These are phyloP conservation scores for Chalcosyrphus nemorum DNA, from an alignment of 2,888 invertebrate species.

Conservation along the genomic window DNA sequence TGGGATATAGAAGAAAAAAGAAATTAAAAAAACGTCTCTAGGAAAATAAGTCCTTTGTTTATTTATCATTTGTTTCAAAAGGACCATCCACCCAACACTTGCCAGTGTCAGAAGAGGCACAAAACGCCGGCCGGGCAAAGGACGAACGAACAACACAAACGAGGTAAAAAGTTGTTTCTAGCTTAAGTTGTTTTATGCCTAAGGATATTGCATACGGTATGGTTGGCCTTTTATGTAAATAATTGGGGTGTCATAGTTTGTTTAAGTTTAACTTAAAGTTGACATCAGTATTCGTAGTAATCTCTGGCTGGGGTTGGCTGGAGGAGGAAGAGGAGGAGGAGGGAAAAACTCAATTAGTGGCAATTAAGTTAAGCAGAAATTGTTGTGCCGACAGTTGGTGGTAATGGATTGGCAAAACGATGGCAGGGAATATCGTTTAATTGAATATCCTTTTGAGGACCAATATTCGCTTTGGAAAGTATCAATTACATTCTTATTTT, in stretches of 20 bases:
- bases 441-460: no score
- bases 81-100: not conserved
- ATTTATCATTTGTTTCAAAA: constrained; percentile 65
- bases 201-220: constrained; percentile 15
- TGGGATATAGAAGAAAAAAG: no score
- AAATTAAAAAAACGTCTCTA: no score
- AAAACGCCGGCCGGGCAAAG: not conserved
- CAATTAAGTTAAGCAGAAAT: not conserved
- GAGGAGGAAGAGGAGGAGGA: not conserved
- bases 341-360: constrained; percentile 11
- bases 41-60: constrained; percentile 49
- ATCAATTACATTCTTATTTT: no score
- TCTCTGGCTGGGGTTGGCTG: not conserved
- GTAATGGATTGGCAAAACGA: not conserved
- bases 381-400: not conserved
- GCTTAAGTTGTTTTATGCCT: constrained; percentile 39
- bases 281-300: constrained; percentile 42
- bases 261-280: constrained; percentile 61
- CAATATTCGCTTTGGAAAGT: no score
- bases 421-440: not conserved
- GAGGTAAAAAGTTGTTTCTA: constrained; percentile 48
- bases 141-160: constrained; percentile 11
- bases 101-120: not conserved
- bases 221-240: constrained; percentile 66
- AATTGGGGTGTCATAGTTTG: constrained; percentile 69